Evolutionary conservation across 2,888 invertebrate species (phyloP), one percentile per base, ranked within the genome.

Genomic region (Xestia c-nigrum): DNA sequence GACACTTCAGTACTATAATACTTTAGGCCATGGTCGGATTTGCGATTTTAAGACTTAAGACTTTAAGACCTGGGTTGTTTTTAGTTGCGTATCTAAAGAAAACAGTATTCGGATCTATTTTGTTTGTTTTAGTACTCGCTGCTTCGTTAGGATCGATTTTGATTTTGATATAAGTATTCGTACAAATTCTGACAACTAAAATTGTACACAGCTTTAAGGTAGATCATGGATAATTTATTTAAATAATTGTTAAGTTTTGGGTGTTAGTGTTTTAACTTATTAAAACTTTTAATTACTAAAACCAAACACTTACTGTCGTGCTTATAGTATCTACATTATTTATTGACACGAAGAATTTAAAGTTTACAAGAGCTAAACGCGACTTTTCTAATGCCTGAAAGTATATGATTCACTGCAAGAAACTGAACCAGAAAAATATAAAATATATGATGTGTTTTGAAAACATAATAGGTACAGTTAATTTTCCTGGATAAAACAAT

Each of bases 1-100:
- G 85, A 85, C 88, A 87, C 91, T 92, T 90, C 74, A 85, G 52
- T 63, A 73, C 63, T 80, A 72, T 80, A 76, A 87, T 88, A 86
- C 81, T 74, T 92, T 87, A 91, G 87, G 88, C 83, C 78, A 75
- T 76, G 73, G 75, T 21, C 72, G 52, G 83, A 85, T 85, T 87
- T 87, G 87, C 89, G 86, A 89, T 81, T 86, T 76, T 78, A 83
- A 78, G 78, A 78, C 78, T 74, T 68, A 31, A 31, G 31, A 31
- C 3, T 31, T 74, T 68, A 40, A 50, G 24, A 46, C 24, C 57
- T 57, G 31, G 78, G 72, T 76, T 78, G 72, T 65, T 80, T 82
- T 79, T 68, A 55, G 55, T 40, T n/a, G 68, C 7, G 24, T n/a
- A 66, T 72, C 52, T 50, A 72, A 57, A 21, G 71, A 61, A 82